A percentile compares a stretch with the other conserved stretches of the same genome.
Conservation (phyloP, 2,888 invertebrate genomes). For the Cheilosia vulpina region DNA sequence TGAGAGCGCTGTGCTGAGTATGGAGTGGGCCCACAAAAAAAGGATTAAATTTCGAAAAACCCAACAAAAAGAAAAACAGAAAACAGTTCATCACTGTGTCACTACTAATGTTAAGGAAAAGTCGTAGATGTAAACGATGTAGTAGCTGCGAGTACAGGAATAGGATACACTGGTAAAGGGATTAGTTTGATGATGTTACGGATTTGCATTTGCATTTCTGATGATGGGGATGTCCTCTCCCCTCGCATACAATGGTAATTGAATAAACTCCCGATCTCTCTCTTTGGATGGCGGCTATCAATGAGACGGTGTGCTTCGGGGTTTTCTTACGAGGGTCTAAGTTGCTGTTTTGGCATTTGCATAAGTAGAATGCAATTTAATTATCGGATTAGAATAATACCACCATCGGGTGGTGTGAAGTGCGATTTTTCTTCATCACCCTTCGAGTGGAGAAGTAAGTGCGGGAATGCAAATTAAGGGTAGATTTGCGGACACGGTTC, state of each 20-base stretch:
- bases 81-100: constrained; percentile 47
- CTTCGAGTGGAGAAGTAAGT: constrained; percentile 44
- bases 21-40: constrained; percentile 34
- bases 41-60: constrained; percentile 71
- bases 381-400: constrained; percentile 74
- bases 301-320: constrained; percentile 49
- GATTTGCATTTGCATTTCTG: constrained; percentile 75
- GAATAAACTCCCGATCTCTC: constrained; percentile 66
- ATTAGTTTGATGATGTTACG: constrained; percentile 75
- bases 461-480: constrained; percentile 56
- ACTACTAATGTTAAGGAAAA: constrained; percentile 32
- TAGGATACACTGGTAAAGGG: constrained; percentile 66
- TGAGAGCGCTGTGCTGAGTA: too few relatives aligned
- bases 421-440: neutral
- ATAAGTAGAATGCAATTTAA: constrained; percentile 75
- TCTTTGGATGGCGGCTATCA: constrained; percentile 41
- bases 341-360: constrained; percentile 71
- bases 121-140: constrained; percentile 16
- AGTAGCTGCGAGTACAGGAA: constrained; percentile 17
- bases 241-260: constrained; percentile 49
- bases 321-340: constrained; percentile 61
- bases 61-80: neutral
- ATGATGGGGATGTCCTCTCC: constrained; percentile 54
- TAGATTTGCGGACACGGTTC: constrained; percentile 42
- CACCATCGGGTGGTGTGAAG: constrained; percentile 25